These are phyloP conservation scores for Tetropium fuscum DNA, from an alignment of 2,888 invertebrate genomes.

Conservation along the genomic window DNA sequence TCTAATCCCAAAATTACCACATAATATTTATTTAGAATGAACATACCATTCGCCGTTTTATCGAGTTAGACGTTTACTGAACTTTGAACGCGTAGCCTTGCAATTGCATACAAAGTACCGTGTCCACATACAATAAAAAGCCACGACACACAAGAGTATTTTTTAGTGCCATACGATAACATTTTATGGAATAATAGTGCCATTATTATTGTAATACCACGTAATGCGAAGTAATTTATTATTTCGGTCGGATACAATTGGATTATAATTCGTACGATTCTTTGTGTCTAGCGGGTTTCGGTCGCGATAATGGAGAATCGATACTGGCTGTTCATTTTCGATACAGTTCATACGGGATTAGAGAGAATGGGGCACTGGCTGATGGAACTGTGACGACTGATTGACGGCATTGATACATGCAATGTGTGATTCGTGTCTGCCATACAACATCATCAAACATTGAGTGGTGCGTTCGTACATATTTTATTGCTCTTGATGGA, in stretches of 20 bases:
- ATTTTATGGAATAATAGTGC: constrained; percentile 54
- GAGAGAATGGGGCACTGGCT: constrained; percentile 45
- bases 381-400: constrained; percentile 58
- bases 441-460: constrained; percentile 37
- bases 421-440: constrained; percentile 49
- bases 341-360: constrained; percentile 52
- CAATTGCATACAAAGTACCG: too few species aligned
- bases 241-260: constrained; percentile 54
- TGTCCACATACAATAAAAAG: too few species aligned
- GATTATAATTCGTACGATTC: constrained; percentile 56
- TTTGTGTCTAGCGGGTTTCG: constrained; percentile 50
- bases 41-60: too few species aligned
- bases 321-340: constrained; percentile 57
- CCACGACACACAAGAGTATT: too few species aligned
- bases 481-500: background rate
- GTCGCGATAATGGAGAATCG: constrained; percentile 55
- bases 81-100: too few species aligned
- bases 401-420: constrained; percentile 63
- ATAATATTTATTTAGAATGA: too few species aligned
- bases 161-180: constrained; percentile 41
- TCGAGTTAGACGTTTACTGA: too few species aligned
- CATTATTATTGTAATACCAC: constrained; percentile 56
- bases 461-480: constrained; percentile 20
- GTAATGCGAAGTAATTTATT: constrained; percentile 57
- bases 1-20: too few species aligned